Evolutionary conservation across 2,888 invertebrate genomes (phyloP), one percentile per base, ranked within the genome.

Genomic region (Horisme vitalbata): DNA sequence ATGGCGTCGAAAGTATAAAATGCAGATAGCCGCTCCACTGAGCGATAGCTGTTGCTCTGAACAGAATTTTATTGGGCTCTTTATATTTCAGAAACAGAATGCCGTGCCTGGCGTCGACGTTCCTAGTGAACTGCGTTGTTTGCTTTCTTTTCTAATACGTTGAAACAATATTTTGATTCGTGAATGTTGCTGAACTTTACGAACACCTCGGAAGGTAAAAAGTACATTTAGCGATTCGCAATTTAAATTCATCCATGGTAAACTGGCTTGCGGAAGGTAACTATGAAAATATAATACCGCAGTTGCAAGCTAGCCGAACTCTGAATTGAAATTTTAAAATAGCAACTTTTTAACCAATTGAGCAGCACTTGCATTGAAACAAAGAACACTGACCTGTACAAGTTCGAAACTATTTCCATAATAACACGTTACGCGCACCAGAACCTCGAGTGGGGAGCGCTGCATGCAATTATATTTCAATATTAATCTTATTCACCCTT

Each of bases 391-490:
- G 75, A 71, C 74, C 74, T 59, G 70, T 71, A 67, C 64, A 63
- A 71, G 73, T 75, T 75, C 70, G 65, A 67, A 76, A 77, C 68
- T 73, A 81, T 81, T 83, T 78, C 71, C 82, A 78, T 83, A 80
- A 81, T 82, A 83, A 78, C 71, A 79, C 63, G 74, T 71, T 76
- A 65, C 65, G 55, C 49, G 59, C 56, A 44, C 52, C 52, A 52
- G 55, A 41, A 44, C 41, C 55, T 53, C 46, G 57, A 57, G 61
- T 49, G 48, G 49, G 55, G 60, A 60, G 55, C 48, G 62, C 62
- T 69, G 75, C 71, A 74, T 78, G 77, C 79, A 75, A 76, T 79
- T 81, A 77, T 79, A 72, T 75, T 79, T 78, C 79, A 77, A 77
- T 78, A 77, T 69, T 69, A 76, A 72, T 75, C 56, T 54, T 56